These are phyloP conservation scores for Mythimna albipuncta DNA, from an alignment of 2,888 invertebrate genomes.

Conservation along the genomic window DNA sequence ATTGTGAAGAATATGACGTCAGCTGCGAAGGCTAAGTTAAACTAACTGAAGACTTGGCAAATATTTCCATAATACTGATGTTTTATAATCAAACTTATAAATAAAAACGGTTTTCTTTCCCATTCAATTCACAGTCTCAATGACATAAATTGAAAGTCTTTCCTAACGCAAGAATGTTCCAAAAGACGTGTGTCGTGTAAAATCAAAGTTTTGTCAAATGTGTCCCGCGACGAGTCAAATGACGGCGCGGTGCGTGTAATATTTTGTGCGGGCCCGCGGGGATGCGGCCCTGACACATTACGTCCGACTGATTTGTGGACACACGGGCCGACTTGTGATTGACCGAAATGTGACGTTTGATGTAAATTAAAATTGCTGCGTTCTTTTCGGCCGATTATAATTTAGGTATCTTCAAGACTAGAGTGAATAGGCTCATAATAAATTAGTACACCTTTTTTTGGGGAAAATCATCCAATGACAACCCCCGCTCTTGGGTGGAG, in stretches of 20 bases:
- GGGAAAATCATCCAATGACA: too few relatives aligned
- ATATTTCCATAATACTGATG: neutral
- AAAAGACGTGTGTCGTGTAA: slow-evolving; percentile 39
- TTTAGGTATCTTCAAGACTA: too few relatives aligned
- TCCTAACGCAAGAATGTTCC: slow-evolving; percentile 24
- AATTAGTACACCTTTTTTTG: too few relatives aligned
- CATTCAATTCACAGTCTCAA: too few relatives aligned
- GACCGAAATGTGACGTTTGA: slow-evolving; percentile 29
- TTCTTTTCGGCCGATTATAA: too few relatives aligned
- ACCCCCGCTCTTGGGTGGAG: too few relatives aligned
- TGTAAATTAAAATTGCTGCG: neutral
- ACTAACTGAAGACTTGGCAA: neutral
- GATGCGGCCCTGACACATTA: slow-evolving; percentile 58
- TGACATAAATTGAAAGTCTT: neutral
- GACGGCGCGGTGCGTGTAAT: slow-evolving; percentile 79
- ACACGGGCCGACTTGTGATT: slow-evolving; percentile 35
- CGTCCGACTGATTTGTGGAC: slow-evolving; percentile 59
- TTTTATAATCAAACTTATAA: neutral
- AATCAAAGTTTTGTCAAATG: slow-evolving; percentile 80
- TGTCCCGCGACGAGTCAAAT: slow-evolving; percentile 77
- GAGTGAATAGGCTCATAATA: too few relatives aligned
- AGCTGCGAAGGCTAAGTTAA: neutral
- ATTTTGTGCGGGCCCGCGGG: slow-evolving; percentile 71
- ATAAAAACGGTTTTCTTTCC: neutral
- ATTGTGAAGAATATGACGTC: neutral